phyloP scores from a whole-genome alignment of 2,888 invertebrate genomes.

The Quadroppia sp. region DNA sequence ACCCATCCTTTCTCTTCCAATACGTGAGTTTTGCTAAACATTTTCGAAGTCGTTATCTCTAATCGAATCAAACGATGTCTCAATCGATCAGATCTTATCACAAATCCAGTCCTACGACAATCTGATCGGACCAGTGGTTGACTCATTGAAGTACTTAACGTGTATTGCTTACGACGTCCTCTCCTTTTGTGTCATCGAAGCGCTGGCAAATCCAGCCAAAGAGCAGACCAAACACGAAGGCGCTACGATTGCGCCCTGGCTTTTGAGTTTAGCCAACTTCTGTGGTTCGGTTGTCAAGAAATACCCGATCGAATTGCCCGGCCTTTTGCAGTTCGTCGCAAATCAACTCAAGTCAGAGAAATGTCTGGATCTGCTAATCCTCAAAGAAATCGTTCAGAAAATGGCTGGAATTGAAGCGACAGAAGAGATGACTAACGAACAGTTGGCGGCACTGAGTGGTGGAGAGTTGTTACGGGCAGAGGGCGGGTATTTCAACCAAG shows the following conservation, averaged over 20 bases:
- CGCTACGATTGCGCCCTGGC: conserved; percentile 86
- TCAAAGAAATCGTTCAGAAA: conserved; percentile 97
- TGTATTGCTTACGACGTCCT: conserved; percentile 91
- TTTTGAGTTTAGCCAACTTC: conserved; percentile 72
- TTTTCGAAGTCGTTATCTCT: not conserved
- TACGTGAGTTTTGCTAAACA: conserved; percentile 64
- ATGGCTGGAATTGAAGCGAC: conserved; percentile 98
- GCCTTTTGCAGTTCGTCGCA: conserved; percentile 91
- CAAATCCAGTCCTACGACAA: conserved; percentile 92
- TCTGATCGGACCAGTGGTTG: conserved; percentile 91
- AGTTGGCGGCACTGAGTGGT: conserved; percentile 93
- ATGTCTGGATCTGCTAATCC: conserved; percentile 73
- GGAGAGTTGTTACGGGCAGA: conserved; percentile 92
- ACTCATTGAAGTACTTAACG: conserved; percentile 92
- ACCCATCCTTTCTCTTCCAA: conserved; percentile 92
- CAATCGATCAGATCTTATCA: conserved; percentile 59
- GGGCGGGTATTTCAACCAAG: conserved; percentile 97
- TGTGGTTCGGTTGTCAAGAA: conserved; percentile 95
- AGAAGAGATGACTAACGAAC: conserved; percentile 92
- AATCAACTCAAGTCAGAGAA: conserved; percentile 94
- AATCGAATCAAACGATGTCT: not conserved
- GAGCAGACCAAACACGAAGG: conserved; percentile 77
- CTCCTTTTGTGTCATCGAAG: conserved; percentile 90
- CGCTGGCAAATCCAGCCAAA: conserved; percentile 68
- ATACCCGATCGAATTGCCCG: conserved; percentile 91